phyloP scores from a whole-genome alignment of 2,888 invertebrate genomes.

The Hartigia nigra region DNA sequence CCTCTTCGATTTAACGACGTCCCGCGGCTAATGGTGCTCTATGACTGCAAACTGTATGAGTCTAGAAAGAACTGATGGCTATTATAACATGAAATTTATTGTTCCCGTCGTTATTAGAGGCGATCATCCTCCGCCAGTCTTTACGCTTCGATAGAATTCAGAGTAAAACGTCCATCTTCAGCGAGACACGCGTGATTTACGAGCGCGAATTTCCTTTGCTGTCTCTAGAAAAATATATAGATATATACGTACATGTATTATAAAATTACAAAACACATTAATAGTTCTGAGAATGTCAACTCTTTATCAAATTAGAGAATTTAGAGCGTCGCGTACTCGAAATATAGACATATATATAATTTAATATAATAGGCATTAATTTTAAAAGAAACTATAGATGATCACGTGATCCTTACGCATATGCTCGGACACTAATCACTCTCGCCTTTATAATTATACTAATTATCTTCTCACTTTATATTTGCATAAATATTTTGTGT shows the following conservation, averaged over 20 bases:
- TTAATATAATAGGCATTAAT: not conserved
- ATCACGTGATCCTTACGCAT: not conserved
- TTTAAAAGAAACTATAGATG: not conserved
- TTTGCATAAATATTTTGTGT: conserved; percentile 45
- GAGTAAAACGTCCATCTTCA: not conserved
- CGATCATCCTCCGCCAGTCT: not conserved
- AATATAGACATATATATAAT: too few relatives aligned
- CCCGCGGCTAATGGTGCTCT: not conserved
- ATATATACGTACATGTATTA: not conserved
- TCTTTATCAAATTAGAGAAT: not conserved
- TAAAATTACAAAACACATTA: not conserved
- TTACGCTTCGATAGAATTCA: not conserved
- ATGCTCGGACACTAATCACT: conserved; percentile 38
- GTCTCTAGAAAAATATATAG: not conserved
- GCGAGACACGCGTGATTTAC: not conserved
- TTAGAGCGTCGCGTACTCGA: not conserved
- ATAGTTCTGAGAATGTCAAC: not conserved
- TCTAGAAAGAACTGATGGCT: not conserved
- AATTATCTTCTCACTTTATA: conserved; percentile 57
- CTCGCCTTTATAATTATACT: conserved; percentile 47
- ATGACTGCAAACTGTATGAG: not conserved
- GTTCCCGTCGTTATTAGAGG: not conserved
- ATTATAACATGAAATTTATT: not conserved
- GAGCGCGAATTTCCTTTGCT: not conserved
- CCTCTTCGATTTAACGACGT: not conserved